A percentile compares a stretch with the other conserved stretches of the same genome.
These are phyloP conservation scores for Nasua narica DNA, from an alignment of 2,797 vertebrate genomes.

Conservation along the genomic window DNA sequence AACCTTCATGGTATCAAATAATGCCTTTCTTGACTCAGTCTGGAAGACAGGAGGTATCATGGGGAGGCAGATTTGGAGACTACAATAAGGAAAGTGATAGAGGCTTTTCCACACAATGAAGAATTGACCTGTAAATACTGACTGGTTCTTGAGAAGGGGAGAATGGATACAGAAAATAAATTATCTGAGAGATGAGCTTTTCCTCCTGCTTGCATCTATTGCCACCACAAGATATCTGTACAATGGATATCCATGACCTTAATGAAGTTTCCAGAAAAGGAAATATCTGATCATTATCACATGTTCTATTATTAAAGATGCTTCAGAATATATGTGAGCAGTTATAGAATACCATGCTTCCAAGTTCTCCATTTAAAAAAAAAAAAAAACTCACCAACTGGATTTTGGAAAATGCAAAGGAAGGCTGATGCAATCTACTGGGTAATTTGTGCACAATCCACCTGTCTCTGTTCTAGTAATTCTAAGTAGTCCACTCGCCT, in stretches of 20 bases:
- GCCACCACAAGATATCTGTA: background rate
- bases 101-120: background rate
- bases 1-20: background rate
- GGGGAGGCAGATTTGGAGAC: background rate
- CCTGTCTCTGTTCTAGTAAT: background rate
- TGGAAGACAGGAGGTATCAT: background rate
- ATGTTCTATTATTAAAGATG: background rate
- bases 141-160: background rate
- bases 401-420: background rate
- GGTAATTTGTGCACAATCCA: background rate
- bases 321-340: background rate
- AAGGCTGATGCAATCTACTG: background rate
- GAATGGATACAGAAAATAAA: background rate
- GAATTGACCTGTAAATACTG: background rate
- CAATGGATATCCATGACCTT: background rate
- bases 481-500: background rate
- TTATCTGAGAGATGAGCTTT: background rate
- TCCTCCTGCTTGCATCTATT: background rate
- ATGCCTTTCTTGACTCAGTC: background rate
- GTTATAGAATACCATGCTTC: background rate
- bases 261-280: background rate
- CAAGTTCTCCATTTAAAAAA: conserved; percentile 14
- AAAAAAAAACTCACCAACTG: background rate
- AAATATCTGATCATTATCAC: background rate
- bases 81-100: background rate